phyloP scores from a whole-genome alignment of 2,888 invertebrate species.

The Conchocele bisecta region DNA sequence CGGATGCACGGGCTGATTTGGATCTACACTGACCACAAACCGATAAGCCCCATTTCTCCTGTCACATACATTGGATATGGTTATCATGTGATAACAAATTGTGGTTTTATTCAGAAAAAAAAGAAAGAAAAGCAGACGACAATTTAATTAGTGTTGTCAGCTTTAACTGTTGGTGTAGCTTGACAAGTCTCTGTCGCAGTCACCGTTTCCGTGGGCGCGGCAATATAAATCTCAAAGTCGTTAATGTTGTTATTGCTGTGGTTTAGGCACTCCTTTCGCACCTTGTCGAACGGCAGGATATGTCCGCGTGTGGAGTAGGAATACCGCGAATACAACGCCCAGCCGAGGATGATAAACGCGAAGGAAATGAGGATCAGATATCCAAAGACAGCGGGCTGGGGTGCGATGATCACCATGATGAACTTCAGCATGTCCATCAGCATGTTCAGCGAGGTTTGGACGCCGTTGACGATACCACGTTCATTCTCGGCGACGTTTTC shows the following conservation, averaged over 20 bases:
- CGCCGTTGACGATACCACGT: slow-evolving; percentile 84
- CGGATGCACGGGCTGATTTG: no score
- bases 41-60: no score
- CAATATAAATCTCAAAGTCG: no score
- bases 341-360: slow-evolving; percentile 74
- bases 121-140: no score
- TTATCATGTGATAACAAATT: no score
- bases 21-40: no score
- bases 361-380: slow-evolving; percentile 83
- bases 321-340: slow-evolving; percentile 75
- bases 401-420: slow-evolving; percentile 83
- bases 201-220: no score
- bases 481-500: slow-evolving; percentile 83
- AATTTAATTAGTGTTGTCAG: no score
- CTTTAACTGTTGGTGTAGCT: no score
- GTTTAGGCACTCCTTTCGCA: slow-evolving; percentile 15
- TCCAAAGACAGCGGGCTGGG: slow-evolving; percentile 83
- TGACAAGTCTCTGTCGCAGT: no score
- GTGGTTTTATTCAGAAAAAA: no score
- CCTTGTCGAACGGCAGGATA: slow-evolving; percentile 67
- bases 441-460: slow-evolving; percentile 84
- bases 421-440: slow-evolving; percentile 84
- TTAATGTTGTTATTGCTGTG: slow-evolving; percentile 10
- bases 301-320: slow-evolving; percentile 69
- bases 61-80: no score